Evolutionary conservation across 2,797 vertebrate genomes (phyloP), one percentile per base, ranked within the genome.

Genomic region (Leptodactylus fallax): DNA sequence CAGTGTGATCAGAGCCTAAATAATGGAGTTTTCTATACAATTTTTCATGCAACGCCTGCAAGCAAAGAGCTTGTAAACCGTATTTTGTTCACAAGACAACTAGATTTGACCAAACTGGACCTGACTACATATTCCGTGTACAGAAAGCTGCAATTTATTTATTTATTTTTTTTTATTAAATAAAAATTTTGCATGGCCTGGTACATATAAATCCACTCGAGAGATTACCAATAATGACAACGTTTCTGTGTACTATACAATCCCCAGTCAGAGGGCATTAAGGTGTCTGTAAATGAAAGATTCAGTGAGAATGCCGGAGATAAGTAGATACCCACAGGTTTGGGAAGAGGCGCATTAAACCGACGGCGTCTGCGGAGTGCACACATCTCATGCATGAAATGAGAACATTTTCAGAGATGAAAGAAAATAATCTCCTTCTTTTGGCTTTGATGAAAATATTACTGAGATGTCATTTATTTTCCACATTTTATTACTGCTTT

Each of bases 391-490:
- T 60, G 53, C 67, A 83, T 23, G 67, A 74, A 72, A 69, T 71
- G 51, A 72, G 65, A 72, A 83, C 19, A 83, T 72, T 56, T 27
- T 72, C 56, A 21, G 19, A 72, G 65, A 83, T 83, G 81, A 83
- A 83, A 83, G 81, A 65, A 71, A 27, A 56, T 51, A 27, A 83
- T 71, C 81, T 83, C 25, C 67, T 55, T 55, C 63, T 83, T 53
- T 83, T 56, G 25, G 19, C 65, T 83, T 36, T 72, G 81, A 85
- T 74, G 71, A 72, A 71, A 71, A 83, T n/a, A 72, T 56, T 56
- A 56, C 81, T 10, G n/a, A 71, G 51, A 21, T 36, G 51, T 83
- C 25, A 72, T 71, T 56, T 83, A 55, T 51, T 56, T 25, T 36
- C 25, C 2, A 19, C 17, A n/a, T 71, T 36, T 7, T 47, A 12